Evolutionary conservation across 2,113 vertebrate species (phyloP), one percentile per base, ranked within the genome.

Genomic region (Osmerus eperlanus): DNA sequence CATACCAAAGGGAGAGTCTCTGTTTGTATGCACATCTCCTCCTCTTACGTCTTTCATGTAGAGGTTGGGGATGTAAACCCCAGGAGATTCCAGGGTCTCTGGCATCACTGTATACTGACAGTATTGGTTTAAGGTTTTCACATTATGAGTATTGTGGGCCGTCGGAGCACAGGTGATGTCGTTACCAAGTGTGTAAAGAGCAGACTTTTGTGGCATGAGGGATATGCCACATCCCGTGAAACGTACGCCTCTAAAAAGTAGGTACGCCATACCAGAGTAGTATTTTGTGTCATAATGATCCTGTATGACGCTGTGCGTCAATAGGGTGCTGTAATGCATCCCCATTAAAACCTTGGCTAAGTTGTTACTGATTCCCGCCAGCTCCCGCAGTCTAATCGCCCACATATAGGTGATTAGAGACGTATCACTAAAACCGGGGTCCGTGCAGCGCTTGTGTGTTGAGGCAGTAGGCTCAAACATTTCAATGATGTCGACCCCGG

Each of bases 21-120:
- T 58, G 56, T 21, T 58, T 58, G 21, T 21, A 19, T 58, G 56
- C 15, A 58, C 56, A 15, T 58, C 56, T 58, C 56, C 56, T 58
- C 56, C 56, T 58, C 56, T 16, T 58, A 58, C n/a, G 56, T 58
- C 56, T 15, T 21, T 21, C 56, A 58, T 58, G 56, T 58, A 58
- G 12, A 58, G 15, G 56, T 58, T 58, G n/a, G 56, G 56, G 56
- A 58, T 58, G 56, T 58, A 58, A 16, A 58, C 18, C 56, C 56
- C 18, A n/a, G 56, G 56, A 58, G 56, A 58, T 12, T 58, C 56
- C 21, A 58, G 18, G 56, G 56, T 58, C n/a, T 58, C 56, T 21
- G 56, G 56, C 21, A 58, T 58, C 11, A 58, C 56, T 7, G 21
- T 19, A 58, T 16, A 58, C 56, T 58, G 18, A 9, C 56, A 58